Conservation (phyloP, 2,113 vertebrate species). For the Proterorhinus semilunaris region DNA sequence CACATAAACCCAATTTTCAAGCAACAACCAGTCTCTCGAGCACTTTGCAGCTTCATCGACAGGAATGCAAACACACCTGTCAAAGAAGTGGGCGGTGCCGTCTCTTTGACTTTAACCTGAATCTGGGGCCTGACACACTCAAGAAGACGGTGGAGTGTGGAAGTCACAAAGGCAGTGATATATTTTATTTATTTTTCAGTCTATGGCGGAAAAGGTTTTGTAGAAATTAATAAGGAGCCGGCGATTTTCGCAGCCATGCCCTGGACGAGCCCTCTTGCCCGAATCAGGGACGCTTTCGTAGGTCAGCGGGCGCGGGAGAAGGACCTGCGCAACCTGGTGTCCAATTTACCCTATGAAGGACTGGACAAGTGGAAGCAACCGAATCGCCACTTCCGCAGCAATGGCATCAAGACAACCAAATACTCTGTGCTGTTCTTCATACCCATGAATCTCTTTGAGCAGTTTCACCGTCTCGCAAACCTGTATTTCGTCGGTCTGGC, state of each 20-base stretch:
- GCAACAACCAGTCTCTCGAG: background rate
- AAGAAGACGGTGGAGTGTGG: background rate
- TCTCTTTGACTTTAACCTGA: constrained; percentile 20
- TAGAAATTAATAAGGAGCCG: constrained; percentile 24
- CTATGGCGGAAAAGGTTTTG: constrained; percentile 28
- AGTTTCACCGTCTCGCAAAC: constrained; percentile 90
- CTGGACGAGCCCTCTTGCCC: constrained; percentile 62
- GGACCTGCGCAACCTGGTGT: constrained; percentile 76
- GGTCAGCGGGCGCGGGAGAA: constrained; percentile 75
- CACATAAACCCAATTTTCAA: no score
- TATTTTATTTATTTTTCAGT: background rate
- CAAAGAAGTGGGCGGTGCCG: constrained; percentile 46
- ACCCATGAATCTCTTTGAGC: constrained; percentile 89
- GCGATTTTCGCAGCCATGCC: constrained; percentile 53
- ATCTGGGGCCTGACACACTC: constrained; percentile 13
- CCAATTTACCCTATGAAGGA: constrained; percentile 82
- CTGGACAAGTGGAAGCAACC: constrained; percentile 78
- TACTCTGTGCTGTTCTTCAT: constrained; percentile 86
- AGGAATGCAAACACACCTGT: constrained; percentile 69
- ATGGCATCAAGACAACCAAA: constrained; percentile 90
- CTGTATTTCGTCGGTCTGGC: constrained; percentile 87
- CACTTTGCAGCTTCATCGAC: background rate
- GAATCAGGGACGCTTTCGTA: constrained; percentile 65
- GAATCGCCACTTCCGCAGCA: constrained; percentile 79
- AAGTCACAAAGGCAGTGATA: background rate